Conservation (phyloP, 1,140 invertebrate genomes). For the Aphaenogaster floridana region DNA sequence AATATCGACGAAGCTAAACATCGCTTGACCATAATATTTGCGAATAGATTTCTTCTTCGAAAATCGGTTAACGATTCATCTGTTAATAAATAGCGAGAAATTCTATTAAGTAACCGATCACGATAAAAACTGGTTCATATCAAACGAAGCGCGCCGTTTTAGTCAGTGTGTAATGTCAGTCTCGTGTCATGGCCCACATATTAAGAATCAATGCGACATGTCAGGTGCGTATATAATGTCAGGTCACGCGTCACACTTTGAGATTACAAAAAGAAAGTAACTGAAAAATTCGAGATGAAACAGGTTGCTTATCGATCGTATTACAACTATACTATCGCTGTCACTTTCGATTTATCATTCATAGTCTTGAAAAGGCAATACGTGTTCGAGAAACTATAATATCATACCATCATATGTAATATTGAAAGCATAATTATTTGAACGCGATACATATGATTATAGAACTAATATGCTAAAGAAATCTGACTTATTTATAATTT, state of each 20-base stretch:
- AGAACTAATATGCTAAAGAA: not conserved
- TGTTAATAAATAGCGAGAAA: slow-evolving; percentile 29
- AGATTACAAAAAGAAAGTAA: slow-evolving; percentile 54
- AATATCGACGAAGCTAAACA: not conserved
- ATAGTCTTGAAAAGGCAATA: not conserved
- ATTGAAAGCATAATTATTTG: not conserved
- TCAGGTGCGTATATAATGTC: not conserved
- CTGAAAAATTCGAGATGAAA: slow-evolving; percentile 27
- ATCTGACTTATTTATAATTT: not conserved
- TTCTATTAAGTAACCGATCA: slow-evolving; percentile 2
- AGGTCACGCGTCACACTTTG: slow-evolving; percentile 39
- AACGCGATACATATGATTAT: not conserved
- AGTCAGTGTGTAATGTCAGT: slow-evolving; percentile 7
- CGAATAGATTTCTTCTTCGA: not conserved
- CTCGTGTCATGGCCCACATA: slow-evolving; percentile 20
- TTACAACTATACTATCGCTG: not conserved
- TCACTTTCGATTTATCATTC: slow-evolving; percentile 12
- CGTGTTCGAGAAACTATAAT: not conserved
- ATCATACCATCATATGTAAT: not conserved
- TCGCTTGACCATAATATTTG: not conserved
- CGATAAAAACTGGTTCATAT: slow-evolving; percentile 4
- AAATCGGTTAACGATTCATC: not conserved
- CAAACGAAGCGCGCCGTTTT: slow-evolving; percentile 6
- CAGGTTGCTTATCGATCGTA: slow-evolving; percentile 16
- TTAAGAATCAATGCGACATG: slow-evolving; percentile 34